A percentile compares a stretch with the other conserved stretches of the same genome.
These are phyloP conservation scores for Ochlodes sylvanus DNA, from an alignment of 2,888 invertebrate genomes.

Conservation along the genomic window DNA sequence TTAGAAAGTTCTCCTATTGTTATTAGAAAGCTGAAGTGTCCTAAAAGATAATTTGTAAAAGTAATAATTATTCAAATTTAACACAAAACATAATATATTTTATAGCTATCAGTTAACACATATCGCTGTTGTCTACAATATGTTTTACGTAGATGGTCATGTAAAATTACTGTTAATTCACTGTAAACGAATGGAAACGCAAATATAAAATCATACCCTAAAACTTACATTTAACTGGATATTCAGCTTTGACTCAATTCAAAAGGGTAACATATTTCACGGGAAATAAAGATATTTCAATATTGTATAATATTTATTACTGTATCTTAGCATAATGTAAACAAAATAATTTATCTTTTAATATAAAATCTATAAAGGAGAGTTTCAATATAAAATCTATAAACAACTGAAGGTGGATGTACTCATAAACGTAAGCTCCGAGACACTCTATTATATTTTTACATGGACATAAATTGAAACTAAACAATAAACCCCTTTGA, in stretches of 20 bases:
- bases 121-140: too few species aligned
- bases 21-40: too few species aligned
- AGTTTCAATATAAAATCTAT: slow-evolving; percentile 46
- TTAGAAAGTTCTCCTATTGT: too few species aligned
- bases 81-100: too few species aligned
- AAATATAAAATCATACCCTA: not conserved
- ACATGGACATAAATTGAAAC: slow-evolving; percentile 47
- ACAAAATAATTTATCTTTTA: slow-evolving; percentile 46
- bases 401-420: slow-evolving; percentile 47
- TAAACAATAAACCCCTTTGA: slow-evolving; percentile 41
- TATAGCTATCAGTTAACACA: too few species aligned
- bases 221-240: not conserved
- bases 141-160: too few species aligned
- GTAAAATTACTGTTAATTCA: not conserved
- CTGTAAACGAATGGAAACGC: not conserved
- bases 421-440: slow-evolving; percentile 48
- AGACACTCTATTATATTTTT: slow-evolving; percentile 48
- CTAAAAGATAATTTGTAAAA: too few species aligned
- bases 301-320: slow-evolving; percentile 24
- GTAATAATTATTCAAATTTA: too few species aligned
- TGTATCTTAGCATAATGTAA: slow-evolving; percentile 37
- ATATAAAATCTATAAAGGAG: slow-evolving; percentile 47
- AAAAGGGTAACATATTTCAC: slow-evolving; percentile 27
- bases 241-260: slow-evolving; percentile 21
- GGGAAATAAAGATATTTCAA: slow-evolving; percentile 15